Percentiles rank a stretch among this genome's conserved stretches.
Conservation (phyloP, 2,888 invertebrate species). For the Cosmorhoe ocellata region DNA sequence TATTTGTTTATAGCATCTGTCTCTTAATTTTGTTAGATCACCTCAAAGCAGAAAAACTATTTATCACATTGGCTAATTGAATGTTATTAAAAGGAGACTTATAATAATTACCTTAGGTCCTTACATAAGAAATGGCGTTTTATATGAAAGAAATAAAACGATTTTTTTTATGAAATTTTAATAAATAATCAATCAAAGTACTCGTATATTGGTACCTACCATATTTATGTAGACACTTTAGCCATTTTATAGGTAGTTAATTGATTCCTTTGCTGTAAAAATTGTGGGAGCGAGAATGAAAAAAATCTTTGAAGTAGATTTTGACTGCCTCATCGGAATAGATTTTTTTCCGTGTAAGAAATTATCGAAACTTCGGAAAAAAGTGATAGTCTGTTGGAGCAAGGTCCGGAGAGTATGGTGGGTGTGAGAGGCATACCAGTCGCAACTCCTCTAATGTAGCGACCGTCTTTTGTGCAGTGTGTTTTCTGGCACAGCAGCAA, state of each 20-base stretch:
- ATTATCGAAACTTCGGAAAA: too few species aligned
- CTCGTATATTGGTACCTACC: too few species aligned
- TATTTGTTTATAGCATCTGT: too few species aligned
- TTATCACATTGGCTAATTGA: too few species aligned
- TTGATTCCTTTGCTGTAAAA: constrained; percentile 2
- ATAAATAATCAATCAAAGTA: not conserved
- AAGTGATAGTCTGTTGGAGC: too few species aligned
- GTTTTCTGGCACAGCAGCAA: constrained; percentile 15
- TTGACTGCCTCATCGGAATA: not conserved
- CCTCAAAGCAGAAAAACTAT: too few species aligned
- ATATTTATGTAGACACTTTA: constrained; percentile 4
- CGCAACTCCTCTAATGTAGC: constrained; percentile 15
- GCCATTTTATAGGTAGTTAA: constrained; percentile 9
- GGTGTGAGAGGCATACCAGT: constrained; percentile 21
- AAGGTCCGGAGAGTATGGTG: constrained; percentile 25
- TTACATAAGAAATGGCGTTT: not conserved
- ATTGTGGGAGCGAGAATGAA: not conserved
- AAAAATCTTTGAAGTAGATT: not conserved
- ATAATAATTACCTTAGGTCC: too few species aligned
- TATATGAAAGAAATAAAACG: not conserved
- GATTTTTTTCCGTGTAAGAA: not conserved
- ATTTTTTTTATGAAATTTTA: too few species aligned
- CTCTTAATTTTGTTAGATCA: too few species aligned
- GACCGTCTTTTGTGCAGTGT: constrained; percentile 21
- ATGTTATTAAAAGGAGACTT: too few species aligned